Evolutionary conservation across 1,140 invertebrate species (phyloP), one percentile per base, ranked within the genome.

Genomic region (Thaumetopoea pityocampa): DNA sequence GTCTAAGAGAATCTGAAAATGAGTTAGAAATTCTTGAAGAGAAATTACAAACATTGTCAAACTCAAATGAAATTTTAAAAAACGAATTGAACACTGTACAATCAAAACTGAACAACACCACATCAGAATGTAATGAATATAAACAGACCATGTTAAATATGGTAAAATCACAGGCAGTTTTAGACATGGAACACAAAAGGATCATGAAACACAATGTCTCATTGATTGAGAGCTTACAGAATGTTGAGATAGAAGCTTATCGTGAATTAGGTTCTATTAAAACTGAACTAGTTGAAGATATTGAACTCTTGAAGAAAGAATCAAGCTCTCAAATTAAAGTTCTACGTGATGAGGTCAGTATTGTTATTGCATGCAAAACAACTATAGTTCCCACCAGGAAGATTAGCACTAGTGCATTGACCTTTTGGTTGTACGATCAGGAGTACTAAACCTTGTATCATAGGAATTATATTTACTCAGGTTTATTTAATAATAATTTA

Each of bases 161-260:
- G 14, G 26, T 82, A 3, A 82, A 84, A 51, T 84, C 80, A 0
- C 82, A 84, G 66, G 78, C 78, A 7, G 76, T 70, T 15, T 52
- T 84, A 5, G 74, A 76, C 8, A 80, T 79, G 41, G 80, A 82
- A 47, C 80, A 84, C 17, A 82, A 60, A 17, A 48, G 78, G n/a
- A 84, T 85, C 16, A 85, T 85, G 78, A 77, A 82, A 36, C 81
- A 85, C 22, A 85, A 85, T 63, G 81, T 81, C 0, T 62, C 76
- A 14, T 42, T 85, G 4, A 79, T 85, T 8, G 80, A 84, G 51
- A 81, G 78, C 45, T 60, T 85, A 15, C 76, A 82, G 28, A 78
- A 81, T 63, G 78, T 85, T 1, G 81, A 85, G 37, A 79, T 69
- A 26, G 78, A 82, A 41, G 78, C 81, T 1, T 81, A 81, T 29